Base-by-base conservation (phyloP, 2,113 vertebrate species). In the Chaenocephalus aceratus region DNA sequence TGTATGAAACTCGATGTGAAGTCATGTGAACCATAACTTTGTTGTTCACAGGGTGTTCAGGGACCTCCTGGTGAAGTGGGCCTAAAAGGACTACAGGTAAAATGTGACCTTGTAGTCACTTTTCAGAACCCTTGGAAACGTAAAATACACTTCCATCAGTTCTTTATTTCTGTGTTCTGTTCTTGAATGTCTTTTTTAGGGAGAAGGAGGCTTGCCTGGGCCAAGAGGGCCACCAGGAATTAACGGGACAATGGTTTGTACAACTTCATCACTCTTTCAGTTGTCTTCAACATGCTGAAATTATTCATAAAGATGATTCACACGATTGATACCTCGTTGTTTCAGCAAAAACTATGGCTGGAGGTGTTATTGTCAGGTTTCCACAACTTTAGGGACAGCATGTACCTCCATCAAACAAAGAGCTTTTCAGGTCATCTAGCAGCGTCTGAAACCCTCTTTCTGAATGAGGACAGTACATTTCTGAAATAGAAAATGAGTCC, bases 1-100 rank as follows among this genome's bases (percentile, higher is more conserved):
- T 8, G 10, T 5, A 46, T 21, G 56, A 62, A 5, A 46, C 10
- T 34, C 7, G 8, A 30, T 9, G 4, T 49, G 13, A 18, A 26
- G 26, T 75, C 10, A 48, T 11, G 1, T 69, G 13, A 46, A 58
- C 2, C 26, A 0, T 56, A 44, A 26, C 36, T 58, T 48, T 79
- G n/a, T 79, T 30, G 1, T 75, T 58, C 21, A 65, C 77, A 92
- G 87, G 89, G 91, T 10, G 46, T 18, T 2, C 74, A 9, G 13
- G 91, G 91, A 68, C 59, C 69, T 66, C 72, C 85, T 48, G 92
- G 92, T 0, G 44, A 80, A 59, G 48, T 18, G 3, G 89, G 91
- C 7, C 72, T 18, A 23, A 30, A 12, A 16, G 91, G 89, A 85
- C 75, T 60, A 12, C 83, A 59, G 89, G 90, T 93, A 91, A 81